Evolutionary conservation across 2,113 vertebrate species (phyloP).

Genomic region (Lota lota): DNA sequence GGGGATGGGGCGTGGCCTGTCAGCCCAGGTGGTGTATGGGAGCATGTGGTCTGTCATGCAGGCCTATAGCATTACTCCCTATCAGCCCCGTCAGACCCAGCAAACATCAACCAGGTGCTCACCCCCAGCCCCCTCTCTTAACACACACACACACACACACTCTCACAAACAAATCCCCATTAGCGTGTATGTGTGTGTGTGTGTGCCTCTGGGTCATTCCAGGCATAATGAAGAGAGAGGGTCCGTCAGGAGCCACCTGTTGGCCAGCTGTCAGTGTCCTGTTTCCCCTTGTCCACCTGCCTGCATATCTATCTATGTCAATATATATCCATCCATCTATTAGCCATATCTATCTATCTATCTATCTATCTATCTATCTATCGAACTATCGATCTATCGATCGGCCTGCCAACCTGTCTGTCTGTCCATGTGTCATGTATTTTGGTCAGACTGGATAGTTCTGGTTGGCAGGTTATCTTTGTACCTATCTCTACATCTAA

Average conservation of each 20-base stretch:
- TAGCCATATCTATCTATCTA: neutral
- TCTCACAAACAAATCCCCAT: conserved; percentile 7
- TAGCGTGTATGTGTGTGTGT: conserved; percentile 36
- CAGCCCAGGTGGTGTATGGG: conserved; percentile 60
- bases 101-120: conserved; percentile 62
- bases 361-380: neutral
- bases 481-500: too few relatives aligned
- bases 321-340: conserved; percentile 11
- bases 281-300: conserved; percentile 63
- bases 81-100: conserved; percentile 43
- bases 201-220: conserved; percentile 44
- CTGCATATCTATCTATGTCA: neutral
- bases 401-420: neutral
- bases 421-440: too few relatives aligned
- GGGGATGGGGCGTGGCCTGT: conserved; percentile 8
- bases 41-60: conserved; percentile 30
- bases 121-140: conserved; percentile 1
- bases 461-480: too few relatives aligned
- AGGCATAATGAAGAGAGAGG: conserved; percentile 70
- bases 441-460: too few relatives aligned
- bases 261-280: conserved; percentile 75
- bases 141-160: conserved; percentile 2
- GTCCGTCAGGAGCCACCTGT: conserved; percentile 76
- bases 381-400: conserved; percentile 13
- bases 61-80: conserved; percentile 60